Percentiles rank a stretch among this genome's conserved stretches.
Conservation (phyloP, 2,797 vertebrate species). For the Oryzias sinensis region DNA sequence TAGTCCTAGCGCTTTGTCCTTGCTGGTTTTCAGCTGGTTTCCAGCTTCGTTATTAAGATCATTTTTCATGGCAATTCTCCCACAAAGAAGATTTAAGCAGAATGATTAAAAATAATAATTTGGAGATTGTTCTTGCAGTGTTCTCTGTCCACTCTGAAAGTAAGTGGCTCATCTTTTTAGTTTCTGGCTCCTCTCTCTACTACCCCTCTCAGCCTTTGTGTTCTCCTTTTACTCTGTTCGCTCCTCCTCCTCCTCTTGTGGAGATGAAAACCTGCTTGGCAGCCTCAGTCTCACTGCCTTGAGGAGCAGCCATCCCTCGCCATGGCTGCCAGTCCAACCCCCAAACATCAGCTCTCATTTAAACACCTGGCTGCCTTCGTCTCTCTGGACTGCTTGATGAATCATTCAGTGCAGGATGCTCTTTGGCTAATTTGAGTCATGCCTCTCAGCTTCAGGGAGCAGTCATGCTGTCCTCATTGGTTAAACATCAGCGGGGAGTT, state of each 20-base stretch:
- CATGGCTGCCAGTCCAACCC: background rate
- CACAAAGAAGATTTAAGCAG: too few relatives aligned
- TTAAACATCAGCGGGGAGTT: conserved; percentile 32
- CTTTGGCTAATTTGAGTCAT: conserved; percentile 50
- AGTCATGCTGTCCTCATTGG: conserved; percentile 44
- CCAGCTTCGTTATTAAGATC: too few relatives aligned
- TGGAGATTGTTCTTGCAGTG: too few relatives aligned
- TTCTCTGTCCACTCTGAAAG: too few relatives aligned
- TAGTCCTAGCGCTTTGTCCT: too few relatives aligned
- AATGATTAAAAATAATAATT: too few relatives aligned
- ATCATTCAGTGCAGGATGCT: conserved; percentile 40
- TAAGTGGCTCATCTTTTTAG: too few relatives aligned
- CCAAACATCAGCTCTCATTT: conserved; percentile 22
- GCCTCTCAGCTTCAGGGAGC: conserved; percentile 27
- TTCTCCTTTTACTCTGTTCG: background rate
- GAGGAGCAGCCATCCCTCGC: background rate
- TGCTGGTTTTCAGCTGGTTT: too few relatives aligned
- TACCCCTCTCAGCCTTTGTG: too few relatives aligned
- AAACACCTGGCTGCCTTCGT: conserved; percentile 2
- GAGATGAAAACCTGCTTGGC: background rate
- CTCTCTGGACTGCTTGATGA: conserved; percentile 23
- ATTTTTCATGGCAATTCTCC: too few relatives aligned
- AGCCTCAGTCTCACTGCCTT: background rate
- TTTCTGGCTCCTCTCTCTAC: too few relatives aligned
- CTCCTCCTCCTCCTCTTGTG: background rate